Evolutionary conservation across 1,140 invertebrate genomes (phyloP), one percentile per base, ranked within the genome.

Genomic region (Lucilia sericata): DNA sequence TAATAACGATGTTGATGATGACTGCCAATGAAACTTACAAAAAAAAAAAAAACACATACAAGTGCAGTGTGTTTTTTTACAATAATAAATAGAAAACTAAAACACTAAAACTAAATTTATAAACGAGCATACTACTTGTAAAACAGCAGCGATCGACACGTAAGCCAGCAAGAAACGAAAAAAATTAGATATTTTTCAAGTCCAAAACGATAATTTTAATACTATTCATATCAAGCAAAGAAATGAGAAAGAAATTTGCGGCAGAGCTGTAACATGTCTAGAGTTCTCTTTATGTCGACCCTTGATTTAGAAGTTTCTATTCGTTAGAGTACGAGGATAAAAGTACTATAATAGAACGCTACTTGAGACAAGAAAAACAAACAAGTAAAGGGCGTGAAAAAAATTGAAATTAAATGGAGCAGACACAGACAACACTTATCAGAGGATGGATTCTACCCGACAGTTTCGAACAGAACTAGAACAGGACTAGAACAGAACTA

Each of bases 371-470:
- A 14, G 65, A 70, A 70, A 70, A 70, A 70, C 65, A 70, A 21
- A 78, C 36, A 47, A 30, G 36, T 19, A 80, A 80, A 80, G 76
- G 76, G 76, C 51, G 76, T 80, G 76, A 80, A 80, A 78, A 78
- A 49, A 10, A 70, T 25, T 80, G 12, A 80, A 80, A 80, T 80
- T 80, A 49, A 80, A 30, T 80, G 42, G 76, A 19, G 21, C n/a
- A 80, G 76, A 80, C 75, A 80, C 13, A 80, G n/a, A 80, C 7
- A 42, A 42, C 42, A 42, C 42, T 42, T 42, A 42, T n/a, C n/a
- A 10, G 42, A 42, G 42, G 0, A 42, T 42, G 25, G 25, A 2
- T 30, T 3, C 25, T 30, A 30, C 25, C 25, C 25, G 25, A 30
- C 25, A 30, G 25, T 30, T 30, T 30, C 1, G 25, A 30, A 2